A percentile compares a stretch with the other conserved stretches of the same genome.
These are phyloP conservation scores for Chroicocephalus ridibundus DNA, from an alignment of 2,113 vertebrate species.

Conservation along the genomic window DNA sequence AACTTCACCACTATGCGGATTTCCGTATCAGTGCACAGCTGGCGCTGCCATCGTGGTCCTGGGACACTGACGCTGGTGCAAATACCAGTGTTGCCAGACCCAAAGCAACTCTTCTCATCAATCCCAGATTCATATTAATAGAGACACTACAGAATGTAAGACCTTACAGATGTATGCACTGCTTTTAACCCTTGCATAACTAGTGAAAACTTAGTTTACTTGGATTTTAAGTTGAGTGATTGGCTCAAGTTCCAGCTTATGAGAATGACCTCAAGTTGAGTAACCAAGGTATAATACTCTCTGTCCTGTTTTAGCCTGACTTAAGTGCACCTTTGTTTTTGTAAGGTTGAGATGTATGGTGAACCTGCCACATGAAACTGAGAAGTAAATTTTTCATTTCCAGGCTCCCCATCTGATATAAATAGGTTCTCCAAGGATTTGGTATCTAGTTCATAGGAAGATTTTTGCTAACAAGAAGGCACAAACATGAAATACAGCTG, in stretches of 20 bases:
- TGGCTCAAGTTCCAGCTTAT: not conserved
- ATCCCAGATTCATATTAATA: not conserved
- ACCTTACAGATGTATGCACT: not conserved
- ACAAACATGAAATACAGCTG: not conserved
- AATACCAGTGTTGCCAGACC: not conserved
- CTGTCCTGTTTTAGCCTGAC: not conserved
- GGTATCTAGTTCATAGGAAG: not conserved
- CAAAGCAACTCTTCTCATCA: not conserved
- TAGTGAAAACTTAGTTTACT: not conserved
- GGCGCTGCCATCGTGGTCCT: not conserved
- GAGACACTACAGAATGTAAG: not conserved
- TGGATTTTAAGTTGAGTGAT: not conserved
- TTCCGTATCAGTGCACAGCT: too few species aligned
- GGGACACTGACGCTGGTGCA: not conserved
- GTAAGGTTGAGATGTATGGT: not conserved
- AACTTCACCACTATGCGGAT: not conserved
- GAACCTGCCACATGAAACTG: not conserved
- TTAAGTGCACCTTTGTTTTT: not conserved
- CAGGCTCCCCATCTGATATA: not conserved
- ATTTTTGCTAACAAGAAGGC: not conserved
- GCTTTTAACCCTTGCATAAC: not conserved
- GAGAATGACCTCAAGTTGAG: not conserved
- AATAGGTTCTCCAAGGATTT: not conserved
- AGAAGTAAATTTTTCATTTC: not conserved
- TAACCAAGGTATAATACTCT: fast-evolving